A percentile compares a stretch with the other conserved stretches of the same genome.
Evolutionary conservation across 2,888 invertebrate species (phyloP).

Genomic region (Clunio marinus): DNA sequence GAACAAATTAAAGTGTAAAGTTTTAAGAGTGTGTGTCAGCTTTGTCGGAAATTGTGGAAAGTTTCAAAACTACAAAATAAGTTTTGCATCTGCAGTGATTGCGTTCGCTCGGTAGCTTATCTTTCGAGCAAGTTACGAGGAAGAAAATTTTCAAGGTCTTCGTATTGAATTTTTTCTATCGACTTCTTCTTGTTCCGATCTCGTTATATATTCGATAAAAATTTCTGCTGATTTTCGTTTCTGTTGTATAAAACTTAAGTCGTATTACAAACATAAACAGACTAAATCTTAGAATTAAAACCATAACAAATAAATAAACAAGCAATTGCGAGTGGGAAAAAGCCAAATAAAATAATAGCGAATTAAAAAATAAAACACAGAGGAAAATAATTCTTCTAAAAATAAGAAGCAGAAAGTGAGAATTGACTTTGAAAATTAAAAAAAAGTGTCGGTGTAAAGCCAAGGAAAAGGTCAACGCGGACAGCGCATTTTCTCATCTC

Average conservation of each 20-base stretch:
- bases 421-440: conserved; percentile 32
- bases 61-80: too few species aligned
- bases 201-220: not conserved
- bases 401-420: conserved; percentile 31
- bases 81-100: not conserved
- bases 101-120: too few species aligned
- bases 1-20: not conserved
- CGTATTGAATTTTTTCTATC: not conserved
- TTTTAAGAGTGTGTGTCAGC: too few species aligned
- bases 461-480: conserved; percentile 16
- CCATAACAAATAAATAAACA: not conserved
- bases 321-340: not conserved
- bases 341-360: not conserved
- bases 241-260: too few species aligned
- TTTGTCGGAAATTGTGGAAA: not conserved
- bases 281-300: too few species aligned
- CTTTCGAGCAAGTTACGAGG: too few species aligned
- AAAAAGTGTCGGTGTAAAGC: not conserved
- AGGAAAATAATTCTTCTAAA: conserved; percentile 16
- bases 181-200: not conserved
- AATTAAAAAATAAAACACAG: too few species aligned
- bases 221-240: too few species aligned
- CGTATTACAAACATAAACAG: too few species aligned
- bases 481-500: not conserved
- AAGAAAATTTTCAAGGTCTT: conserved; percentile 31